Base-by-base conservation (phyloP, 2,888 invertebrate genomes). In the Scaptomyza parva region DNA sequence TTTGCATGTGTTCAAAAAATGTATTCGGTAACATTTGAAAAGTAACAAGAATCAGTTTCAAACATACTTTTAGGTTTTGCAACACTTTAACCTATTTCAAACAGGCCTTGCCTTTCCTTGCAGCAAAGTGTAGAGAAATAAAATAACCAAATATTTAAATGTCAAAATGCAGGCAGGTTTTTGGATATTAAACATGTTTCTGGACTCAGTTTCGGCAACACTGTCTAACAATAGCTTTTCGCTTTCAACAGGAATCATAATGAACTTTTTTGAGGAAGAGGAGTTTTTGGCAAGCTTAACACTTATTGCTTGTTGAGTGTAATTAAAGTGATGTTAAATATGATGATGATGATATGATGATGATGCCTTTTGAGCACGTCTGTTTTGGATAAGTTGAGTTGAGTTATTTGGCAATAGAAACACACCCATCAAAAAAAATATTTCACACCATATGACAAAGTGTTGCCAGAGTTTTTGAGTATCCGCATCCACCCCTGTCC, bases 1-100 rank as follows among this genome's bases (percentile, higher is more conserved):
- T 63, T 73, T 55, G 74, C 74, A 72, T 70, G 72, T 43, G 24
- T 47, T 47, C 14, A 59, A 40, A 61, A 61, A 26, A 14, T 14
- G 8, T 14, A 26, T 58, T 33, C 52, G 11, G 11, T 24, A 51
- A 58, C 26, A 30, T 9, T 33, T 22, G n/a, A 33, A 30, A 22
- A 33, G 2, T 9, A 24, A 53, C 14, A 30, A 12, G 12, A 12
- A 12, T 11, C 30, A 12, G 11, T 30, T 30, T 12, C 11, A 2
- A 30, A 30, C 30, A 30, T 3, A 30, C 30, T 12, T 30, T 30
- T 11, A 12, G 30, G 30, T 30, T 30, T 30, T 3, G 3, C 12
- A 12, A 30, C 30, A 11, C 2, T 28, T 11, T 28, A 2, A 11
- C 28, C 28, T 3, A 11, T 11, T 28, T 28, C 1, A 11, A 28